Evolutionary conservation across 2,797 vertebrate species (phyloP), one percentile per base, ranked within the genome.

Genomic region (Melanogrammus aeglefinus): DNA sequence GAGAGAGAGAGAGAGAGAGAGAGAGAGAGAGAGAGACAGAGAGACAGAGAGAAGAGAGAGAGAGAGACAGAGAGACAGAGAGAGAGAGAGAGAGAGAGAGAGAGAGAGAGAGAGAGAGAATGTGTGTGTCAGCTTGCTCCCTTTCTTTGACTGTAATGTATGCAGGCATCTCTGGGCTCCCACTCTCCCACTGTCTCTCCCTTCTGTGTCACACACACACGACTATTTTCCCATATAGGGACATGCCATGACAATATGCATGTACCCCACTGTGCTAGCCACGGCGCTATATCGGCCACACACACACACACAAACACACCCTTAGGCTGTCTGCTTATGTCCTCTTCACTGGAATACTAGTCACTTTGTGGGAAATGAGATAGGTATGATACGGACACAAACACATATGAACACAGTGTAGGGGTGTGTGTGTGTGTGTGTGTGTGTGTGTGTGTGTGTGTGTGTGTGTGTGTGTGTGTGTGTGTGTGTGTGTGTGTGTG

Each of bases 141-240:
- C 39, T 76, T 77, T 66, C 41, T 63, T 41, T 77, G 73, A 77
- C 76, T 75, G 14, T 81, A 77, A 81, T 77, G 69, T 76, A 75
- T 77, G 41, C 51, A 51, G 41, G 72, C 72, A 63, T 35, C 39
- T 71, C 41, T 71, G 76, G 74, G 78, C 77, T 80, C 81, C 35
- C 72, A 38, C 74, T 12, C 74, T 77, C n/a, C 18, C 36, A 41
- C 73, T 73, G 66, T 73, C 35, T 73, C 41, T 57, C 74, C 51
- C 47, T 74, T 35, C 63, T 44, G 7, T 73, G 31, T 39, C 71
- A 31, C n/a, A 16, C 72, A 73, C 38, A 73, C 74, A 39, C 36
- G 12, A 31, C 13, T 31, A 33, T 75, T 47, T 75, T 75, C 74
- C 44, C 70, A 10, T n/a, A 18, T 18, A 24, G 41, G 8, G 70